These are phyloP conservation scores for Brachyhypopomus gauderio DNA, from an alignment of 2,113 vertebrate species.

Conservation along the genomic window DNA sequence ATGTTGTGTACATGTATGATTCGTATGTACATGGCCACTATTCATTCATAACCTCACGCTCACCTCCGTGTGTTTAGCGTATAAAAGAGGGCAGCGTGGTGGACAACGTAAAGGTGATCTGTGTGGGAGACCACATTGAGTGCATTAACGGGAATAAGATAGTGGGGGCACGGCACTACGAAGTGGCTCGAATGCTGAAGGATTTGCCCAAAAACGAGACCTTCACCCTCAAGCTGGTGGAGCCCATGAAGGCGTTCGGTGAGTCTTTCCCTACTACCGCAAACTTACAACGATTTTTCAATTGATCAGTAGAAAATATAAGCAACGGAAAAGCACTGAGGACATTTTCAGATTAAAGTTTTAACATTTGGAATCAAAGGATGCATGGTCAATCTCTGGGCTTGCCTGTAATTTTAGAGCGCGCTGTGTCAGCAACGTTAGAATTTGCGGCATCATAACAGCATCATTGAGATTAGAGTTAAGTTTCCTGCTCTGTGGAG, in stretches of 20 bases:
- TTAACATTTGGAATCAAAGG: no score
- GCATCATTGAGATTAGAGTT: no score
- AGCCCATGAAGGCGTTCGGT: slow-evolving; percentile 97
- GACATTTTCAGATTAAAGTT: no score
- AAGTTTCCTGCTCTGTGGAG: no score
- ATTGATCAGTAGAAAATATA: no score
- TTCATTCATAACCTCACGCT: background rate
- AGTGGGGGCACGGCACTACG: slow-evolving; percentile 83
- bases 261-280: slow-evolving; percentile 65
- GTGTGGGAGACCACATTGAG: slow-evolving; percentile 91
- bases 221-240: slow-evolving; percentile 87
- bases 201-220: slow-evolving; percentile 80
- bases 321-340: no score
- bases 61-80: slow-evolving; percentile 70
- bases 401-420: no score
- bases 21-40: background rate
- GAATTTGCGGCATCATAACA: background rate
- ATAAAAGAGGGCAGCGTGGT: slow-evolving; percentile 89
- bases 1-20: background rate
- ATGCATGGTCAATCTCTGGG: no score
- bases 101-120: slow-evolving; percentile 84
- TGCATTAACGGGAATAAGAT: slow-evolving; percentile 87
- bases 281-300: background rate
- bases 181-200: slow-evolving; percentile 93
- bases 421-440: no score